Evolutionary conservation across 2,888 invertebrate genomes (phyloP).

Genomic region (Brachyptera putata): DNA sequence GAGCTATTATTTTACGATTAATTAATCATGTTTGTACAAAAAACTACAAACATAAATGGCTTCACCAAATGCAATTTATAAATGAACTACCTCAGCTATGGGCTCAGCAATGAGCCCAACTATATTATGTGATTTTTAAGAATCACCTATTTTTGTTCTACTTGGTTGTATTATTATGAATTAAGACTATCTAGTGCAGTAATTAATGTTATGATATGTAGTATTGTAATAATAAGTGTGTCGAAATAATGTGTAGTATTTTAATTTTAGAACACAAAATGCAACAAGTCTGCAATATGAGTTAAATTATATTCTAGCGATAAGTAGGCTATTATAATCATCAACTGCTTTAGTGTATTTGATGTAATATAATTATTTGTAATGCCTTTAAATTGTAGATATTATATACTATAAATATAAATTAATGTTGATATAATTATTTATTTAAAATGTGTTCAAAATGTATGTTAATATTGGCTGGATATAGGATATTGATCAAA

Average conservation of each 20-base stretch:
- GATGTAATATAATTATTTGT: not conserved
- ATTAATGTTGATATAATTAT: conserved; percentile 20
- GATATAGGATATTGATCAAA: not conserved
- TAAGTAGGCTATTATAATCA: no score
- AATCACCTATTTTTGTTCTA: not conserved
- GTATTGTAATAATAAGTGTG: not conserved
- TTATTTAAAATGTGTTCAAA: conserved; percentile 25
- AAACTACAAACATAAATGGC: conserved; percentile 6
- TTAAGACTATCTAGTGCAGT: conserved; percentile 1
- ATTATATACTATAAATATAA: conserved; percentile 23
- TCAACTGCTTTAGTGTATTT: not conserved
- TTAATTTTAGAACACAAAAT: not conserved
- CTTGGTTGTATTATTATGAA: conserved; percentile 7
- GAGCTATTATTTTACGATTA: not conserved
- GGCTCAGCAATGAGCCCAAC: not conserved
- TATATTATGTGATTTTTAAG: conserved; percentile 6
- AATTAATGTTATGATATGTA: not conserved
- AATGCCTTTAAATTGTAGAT: conserved; percentile 13
- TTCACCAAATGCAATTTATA: conserved; percentile 20
- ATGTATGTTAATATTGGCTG: not conserved
- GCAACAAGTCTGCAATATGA: not conserved
- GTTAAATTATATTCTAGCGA: not conserved
- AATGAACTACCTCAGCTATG: conserved; percentile 15
- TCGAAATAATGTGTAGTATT: not conserved
- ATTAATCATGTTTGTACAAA: not conserved